A percentile compares a stretch with the other conserved stretches of the same genome.
Conservation (phyloP, 2,797 vertebrate genomes). For the Hoplostethus atlanticus region DNA sequence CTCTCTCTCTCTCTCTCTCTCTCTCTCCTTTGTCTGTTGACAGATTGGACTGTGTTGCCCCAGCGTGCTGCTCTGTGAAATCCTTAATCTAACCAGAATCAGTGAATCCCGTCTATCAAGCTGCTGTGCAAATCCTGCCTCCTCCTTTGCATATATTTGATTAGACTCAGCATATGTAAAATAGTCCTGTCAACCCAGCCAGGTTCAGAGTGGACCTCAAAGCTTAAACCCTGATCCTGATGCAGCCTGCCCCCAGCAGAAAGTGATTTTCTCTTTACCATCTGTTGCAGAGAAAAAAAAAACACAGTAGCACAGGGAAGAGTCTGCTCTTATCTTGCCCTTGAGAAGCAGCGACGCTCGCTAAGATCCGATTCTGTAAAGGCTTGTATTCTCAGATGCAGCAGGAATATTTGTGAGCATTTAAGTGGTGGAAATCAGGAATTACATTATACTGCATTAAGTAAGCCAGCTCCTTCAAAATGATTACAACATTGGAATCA, state of each 20-base stretch:
- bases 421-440: conserved; percentile 15
- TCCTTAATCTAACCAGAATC: conserved; percentile 70
- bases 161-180: conserved; percentile 72
- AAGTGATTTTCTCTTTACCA: conserved; percentile 79
- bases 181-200: conserved; percentile 60
- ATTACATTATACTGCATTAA: background rate
- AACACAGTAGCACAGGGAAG: conserved; percentile 56
- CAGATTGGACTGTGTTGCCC: conserved; percentile 26
- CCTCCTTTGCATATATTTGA: conserved; percentile 67
- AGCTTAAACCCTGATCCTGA: conserved; percentile 78
- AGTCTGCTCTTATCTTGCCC: conserved; percentile 71
- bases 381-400: conserved; percentile 46
- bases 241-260: conserved; percentile 66
- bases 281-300: conserved; percentile 70
- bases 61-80: conserved; percentile 62
- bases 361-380: conserved; percentile 54
- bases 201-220: conserved; percentile 72
- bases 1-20: conserved; percentile 12
- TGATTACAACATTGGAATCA: conserved; percentile 1
- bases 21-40: conserved; percentile 27
- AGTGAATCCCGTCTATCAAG: conserved; percentile 55
- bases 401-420: conserved; percentile 35
- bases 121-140: conserved; percentile 71
- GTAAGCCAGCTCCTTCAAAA: background rate
- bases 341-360: conserved; percentile 65